phyloP scores from a whole-genome alignment of 2,888 invertebrate species.

The Ectemnius continuus region DNA sequence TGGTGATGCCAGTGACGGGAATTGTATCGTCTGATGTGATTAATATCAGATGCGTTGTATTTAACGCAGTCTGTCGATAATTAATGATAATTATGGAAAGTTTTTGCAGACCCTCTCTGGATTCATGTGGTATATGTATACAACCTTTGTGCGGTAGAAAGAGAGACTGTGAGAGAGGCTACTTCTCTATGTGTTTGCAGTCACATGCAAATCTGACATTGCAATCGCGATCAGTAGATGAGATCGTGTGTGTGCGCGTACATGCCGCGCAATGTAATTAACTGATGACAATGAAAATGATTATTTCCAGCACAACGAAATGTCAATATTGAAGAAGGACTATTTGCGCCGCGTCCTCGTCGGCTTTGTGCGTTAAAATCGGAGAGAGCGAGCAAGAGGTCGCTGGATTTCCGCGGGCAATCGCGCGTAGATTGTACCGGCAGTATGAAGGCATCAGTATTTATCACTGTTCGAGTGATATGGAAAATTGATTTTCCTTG shows the following conservation, averaged over 20 bases:
- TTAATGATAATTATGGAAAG: background rate
- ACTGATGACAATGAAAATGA: slow-evolving; percentile 9
- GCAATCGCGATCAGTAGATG: background rate
- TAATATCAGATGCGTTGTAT: background rate
- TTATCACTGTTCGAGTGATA: background rate
- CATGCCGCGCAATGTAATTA: background rate
- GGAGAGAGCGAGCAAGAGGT: no score
- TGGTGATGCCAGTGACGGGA: background rate
- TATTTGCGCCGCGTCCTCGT: background rate
- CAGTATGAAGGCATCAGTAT: background rate
- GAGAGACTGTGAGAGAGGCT: background rate
- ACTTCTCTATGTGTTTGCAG: background rate
- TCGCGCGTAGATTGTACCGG: no score
- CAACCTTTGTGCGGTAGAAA: no score
- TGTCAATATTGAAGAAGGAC: slow-evolving; percentile 1
- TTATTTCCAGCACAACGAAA: slow-evolving; percentile 5
- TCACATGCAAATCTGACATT: background rate
- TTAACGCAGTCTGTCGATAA: background rate
- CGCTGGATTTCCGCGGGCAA: no score
- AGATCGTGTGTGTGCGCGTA: background rate
- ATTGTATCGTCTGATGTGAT: background rate
- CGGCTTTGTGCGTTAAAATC: no score
- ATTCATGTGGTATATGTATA: background rate
- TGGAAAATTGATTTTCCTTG: slow-evolving; percentile 3
- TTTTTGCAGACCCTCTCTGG: background rate